Evolutionary conservation across 2,888 invertebrate species (phyloP).

Genomic region (Stramonita haemastoma): DNA sequence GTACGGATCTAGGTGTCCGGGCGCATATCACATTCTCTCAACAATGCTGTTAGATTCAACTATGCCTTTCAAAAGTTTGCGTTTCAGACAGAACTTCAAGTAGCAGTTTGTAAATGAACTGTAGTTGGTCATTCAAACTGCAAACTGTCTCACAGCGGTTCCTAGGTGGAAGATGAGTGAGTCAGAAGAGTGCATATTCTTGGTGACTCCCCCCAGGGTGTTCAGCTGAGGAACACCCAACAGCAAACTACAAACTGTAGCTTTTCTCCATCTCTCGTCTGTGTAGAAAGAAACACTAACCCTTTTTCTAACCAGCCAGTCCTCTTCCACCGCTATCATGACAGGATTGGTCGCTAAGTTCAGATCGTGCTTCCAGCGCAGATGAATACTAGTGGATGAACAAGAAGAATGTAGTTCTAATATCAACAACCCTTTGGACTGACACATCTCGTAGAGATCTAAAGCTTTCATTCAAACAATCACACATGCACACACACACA

Average conservation of each 20-base stretch:
- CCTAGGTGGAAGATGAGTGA: too few species aligned
- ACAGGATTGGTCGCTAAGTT: background rate
- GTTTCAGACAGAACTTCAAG: background rate
- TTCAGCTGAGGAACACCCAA: too few species aligned
- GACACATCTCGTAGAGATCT: background rate
- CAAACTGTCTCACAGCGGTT: too few species aligned
- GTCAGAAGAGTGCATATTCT: too few species aligned
- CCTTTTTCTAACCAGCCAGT: background rate
- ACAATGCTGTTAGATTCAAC: background rate
- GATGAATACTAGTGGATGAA: background rate
- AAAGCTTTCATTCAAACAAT: background rate
- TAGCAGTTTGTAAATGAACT: background rate
- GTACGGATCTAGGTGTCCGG: background rate
- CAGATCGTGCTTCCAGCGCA: conserved; percentile 25
- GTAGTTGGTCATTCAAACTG: background rate
- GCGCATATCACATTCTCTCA: background rate
- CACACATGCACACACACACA: background rate
- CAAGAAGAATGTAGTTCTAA: conserved; percentile 2
- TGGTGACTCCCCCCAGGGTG: too few species aligned
- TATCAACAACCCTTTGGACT: conserved; percentile 17
- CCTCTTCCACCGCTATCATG: background rate
- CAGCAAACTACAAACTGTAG: too few species aligned
- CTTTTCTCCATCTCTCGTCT: too few species aligned
- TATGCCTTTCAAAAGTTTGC: background rate
- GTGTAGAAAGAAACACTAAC: background rate